phyloP scores from a whole-genome alignment of 2,888 invertebrate genomes.

The Julus scanicus region DNA sequence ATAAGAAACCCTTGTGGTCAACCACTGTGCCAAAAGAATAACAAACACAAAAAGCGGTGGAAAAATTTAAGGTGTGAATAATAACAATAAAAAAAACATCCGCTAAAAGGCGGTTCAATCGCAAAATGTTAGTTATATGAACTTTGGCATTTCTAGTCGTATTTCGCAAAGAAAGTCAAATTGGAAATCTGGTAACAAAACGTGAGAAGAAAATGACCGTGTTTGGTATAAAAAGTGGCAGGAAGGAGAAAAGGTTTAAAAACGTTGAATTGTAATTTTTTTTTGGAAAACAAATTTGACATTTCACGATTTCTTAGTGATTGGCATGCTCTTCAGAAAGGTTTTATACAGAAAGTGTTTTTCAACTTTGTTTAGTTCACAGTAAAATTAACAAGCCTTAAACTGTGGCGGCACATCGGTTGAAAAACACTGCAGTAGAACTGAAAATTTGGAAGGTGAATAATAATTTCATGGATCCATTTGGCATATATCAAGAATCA shows the following conservation, averaged over 20 bases:
- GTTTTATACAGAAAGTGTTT: too few relatives aligned
- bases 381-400: too few relatives aligned
- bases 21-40: neutral
- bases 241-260: neutral
- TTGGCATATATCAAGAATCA: too few relatives aligned
- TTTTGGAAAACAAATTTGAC: neutral
- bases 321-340: neutral
- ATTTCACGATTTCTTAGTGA: neutral
- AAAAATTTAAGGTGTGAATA: neutral
- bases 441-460: too few relatives aligned
- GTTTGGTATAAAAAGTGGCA: neutral
- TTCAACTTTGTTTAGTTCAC: too few relatives aligned
- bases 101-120: neutral
- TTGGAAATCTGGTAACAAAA: neutral
- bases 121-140: neutral
- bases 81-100: neutral
- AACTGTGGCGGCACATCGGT: too few relatives aligned
- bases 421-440: neutral
- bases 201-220: neutral
- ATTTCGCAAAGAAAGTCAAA: neutral
- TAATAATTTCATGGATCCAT: too few relatives aligned
- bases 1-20: slow-evolving; percentile 4
- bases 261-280: neutral
- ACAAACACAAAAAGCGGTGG: neutral
- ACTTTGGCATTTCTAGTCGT: neutral